phyloP scores from a whole-genome alignment of 2,888 invertebrate species.

The Cosmorhoe ocellata region DNA sequence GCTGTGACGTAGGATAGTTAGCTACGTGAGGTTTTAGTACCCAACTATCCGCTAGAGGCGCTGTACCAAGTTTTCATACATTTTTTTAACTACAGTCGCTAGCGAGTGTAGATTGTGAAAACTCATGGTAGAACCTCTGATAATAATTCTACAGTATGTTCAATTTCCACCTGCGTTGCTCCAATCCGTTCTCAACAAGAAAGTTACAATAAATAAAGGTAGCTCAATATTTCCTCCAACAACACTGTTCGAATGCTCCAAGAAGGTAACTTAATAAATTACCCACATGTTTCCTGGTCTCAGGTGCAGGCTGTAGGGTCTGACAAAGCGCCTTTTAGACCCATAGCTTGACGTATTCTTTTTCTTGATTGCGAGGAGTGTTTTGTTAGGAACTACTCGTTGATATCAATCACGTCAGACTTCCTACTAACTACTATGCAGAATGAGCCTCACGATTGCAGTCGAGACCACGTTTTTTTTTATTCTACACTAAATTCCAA shows the following conservation, averaged over 20 bases:
- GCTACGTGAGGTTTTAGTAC: too few species aligned
- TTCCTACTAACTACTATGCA: too few species aligned
- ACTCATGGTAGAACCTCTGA: background rate
- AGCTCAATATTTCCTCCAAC: slow-evolving; percentile 18
- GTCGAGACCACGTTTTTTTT: too few species aligned
- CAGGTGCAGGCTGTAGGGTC: slow-evolving; percentile 62
- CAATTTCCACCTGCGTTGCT: slow-evolving; percentile 13
- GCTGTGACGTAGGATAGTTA: too few species aligned
- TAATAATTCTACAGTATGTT: slow-evolving; percentile 1
- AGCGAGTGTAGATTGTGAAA: too few species aligned
- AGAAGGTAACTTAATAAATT: slow-evolving; percentile 53
- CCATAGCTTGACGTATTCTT: slow-evolving; percentile 17
- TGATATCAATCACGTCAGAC: too few species aligned
- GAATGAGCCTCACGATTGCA: too few species aligned
- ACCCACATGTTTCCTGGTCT: slow-evolving; percentile 52
- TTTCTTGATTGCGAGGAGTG: slow-evolving; percentile 9
- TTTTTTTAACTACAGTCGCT: too few species aligned
- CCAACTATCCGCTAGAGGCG: too few species aligned
- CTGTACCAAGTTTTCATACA: too few species aligned
- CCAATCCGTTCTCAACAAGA: background rate
- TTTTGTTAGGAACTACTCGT: background rate
- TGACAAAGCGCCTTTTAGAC: slow-evolving; percentile 48
- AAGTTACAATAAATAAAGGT: slow-evolving; percentile 24
- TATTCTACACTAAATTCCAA: too few species aligned
- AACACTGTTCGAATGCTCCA: slow-evolving; percentile 21